These are phyloP conservation scores for Phodopus roborovskii DNA, from an alignment of 2,113 vertebrate species.

Conservation along the genomic window DNA sequence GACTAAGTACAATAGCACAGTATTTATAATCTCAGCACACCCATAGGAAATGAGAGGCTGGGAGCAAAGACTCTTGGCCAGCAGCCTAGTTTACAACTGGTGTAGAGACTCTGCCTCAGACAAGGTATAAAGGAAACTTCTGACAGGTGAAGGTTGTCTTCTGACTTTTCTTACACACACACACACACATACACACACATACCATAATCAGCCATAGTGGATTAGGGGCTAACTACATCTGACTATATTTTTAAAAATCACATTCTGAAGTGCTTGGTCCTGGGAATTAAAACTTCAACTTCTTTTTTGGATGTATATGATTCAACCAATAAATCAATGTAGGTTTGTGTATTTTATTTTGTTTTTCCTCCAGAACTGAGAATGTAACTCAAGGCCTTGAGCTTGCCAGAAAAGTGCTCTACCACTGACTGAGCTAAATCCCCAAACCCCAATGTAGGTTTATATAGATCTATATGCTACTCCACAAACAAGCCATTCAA, in stretches of 20 bases:
- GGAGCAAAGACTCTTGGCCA: neutral
- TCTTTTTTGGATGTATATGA: neutral
- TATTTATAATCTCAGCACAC: neutral
- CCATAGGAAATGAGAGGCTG: neutral
- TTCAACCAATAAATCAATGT: neutral
- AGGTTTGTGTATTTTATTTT: neutral
- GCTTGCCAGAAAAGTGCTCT: too few relatives aligned
- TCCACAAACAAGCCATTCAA: neutral
- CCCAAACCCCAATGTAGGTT: neutral
- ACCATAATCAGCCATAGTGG: neutral
- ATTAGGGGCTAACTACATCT: neutral
- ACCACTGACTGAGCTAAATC: neutral
- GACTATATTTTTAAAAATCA: slow-evolving; percentile 11
- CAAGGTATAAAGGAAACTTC: neutral
- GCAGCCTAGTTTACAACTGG: neutral
- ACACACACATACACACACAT: neutral
- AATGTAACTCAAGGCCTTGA: too few relatives aligned
- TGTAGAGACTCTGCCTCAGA: neutral
- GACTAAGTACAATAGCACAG: neutral
- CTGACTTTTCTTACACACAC: neutral
- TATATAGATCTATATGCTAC: neutral
- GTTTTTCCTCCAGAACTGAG: too few relatives aligned
- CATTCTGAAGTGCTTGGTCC: neutral
- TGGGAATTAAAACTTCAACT: neutral
- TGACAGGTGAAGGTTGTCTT: neutral